Base-by-base conservation (phyloP, 2,113 vertebrate genomes). In the Corynorhinus townsendii region DNA sequence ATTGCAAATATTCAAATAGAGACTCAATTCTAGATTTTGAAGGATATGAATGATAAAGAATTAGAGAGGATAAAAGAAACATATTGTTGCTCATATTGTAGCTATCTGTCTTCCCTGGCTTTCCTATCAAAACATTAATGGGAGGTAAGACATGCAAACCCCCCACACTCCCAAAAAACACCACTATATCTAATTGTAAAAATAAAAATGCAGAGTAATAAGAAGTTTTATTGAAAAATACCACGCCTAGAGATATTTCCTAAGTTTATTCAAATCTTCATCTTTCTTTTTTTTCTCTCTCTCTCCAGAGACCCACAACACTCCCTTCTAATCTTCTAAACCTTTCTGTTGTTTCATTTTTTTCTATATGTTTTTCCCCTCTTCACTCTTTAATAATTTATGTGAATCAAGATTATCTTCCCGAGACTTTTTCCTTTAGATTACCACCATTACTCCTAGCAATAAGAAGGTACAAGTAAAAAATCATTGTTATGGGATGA, bases 211-310 rank as follows among this genome's bases (percentile, higher is more conserved):
- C 47, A 66, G 77, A 40, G 26, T 19, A 54, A 68, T 20, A 76
- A 24, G 10, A 12, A 52, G 15, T 77, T 73, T 92, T 87, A 68
- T 5, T 77, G 35, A 90, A 87, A 93, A 79, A 59, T 69, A 81
- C 0, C 52, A 56, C 33, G 6, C 4, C 33, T 43, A 33, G 17
- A 26, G 8, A 95, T 86, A 77, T 38, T 33, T 81, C n/a, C 22
- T 5, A 20, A 59, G 30, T 35, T 71, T 77, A 64, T n/a, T 66
- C 28, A 62, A 62, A 30, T 91, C 28, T 72, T 85, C 72, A 26
- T 40, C 33, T 49, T 95, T 77, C 30, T 47, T 19, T 43, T 47
- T 19, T 47, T 19, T 43, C n/a, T n/a, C n/a, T 52, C 12, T 43
- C 75, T 81, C 45, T 64, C n/a, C 15, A 30, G 68, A 72, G 52